Evolutionary conservation across 2,888 invertebrate genomes (phyloP).

Genomic region (Ligdia adustata): DNA sequence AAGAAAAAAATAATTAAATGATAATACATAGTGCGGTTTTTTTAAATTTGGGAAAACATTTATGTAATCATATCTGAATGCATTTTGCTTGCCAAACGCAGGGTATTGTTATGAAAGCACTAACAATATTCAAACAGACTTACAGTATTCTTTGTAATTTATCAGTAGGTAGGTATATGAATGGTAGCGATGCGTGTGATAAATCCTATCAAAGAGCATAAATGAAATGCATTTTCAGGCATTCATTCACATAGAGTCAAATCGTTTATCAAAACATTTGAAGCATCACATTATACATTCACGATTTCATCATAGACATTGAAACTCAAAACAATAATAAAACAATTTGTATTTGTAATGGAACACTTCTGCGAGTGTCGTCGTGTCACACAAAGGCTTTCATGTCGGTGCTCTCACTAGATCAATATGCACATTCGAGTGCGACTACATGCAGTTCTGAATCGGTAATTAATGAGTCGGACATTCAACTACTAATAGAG

Average conservation of each 20-base stretch:
- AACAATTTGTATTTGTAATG: slow-evolving; percentile 41
- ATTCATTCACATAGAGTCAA: slow-evolving; percentile 52
- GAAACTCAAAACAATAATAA: slow-evolving; percentile 42
- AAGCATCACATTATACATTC: slow-evolving; percentile 51
- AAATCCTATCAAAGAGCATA: slow-evolving; percentile 27
- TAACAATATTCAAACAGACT: slow-evolving; percentile 31
- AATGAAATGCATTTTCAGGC: slow-evolving; percentile 40
- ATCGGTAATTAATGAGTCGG: slow-evolving; percentile 57
- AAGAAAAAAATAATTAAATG: not conserved
- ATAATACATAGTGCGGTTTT: not conserved
- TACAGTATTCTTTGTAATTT: slow-evolving; percentile 25
- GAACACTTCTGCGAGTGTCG: slow-evolving; percentile 42
- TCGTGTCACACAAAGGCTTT: slow-evolving; percentile 61
- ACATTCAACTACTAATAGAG: slow-evolving; percentile 71
- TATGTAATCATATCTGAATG: slow-evolving; percentile 9
- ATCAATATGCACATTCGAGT: slow-evolving; percentile 71
- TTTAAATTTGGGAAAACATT: slow-evolving; percentile 6
- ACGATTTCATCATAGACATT: slow-evolving; percentile 45
- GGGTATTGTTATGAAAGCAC: slow-evolving; percentile 22
- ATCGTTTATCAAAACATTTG: slow-evolving; percentile 42
- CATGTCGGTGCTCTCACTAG: slow-evolving; percentile 67
- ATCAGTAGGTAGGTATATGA: slow-evolving; percentile 15
- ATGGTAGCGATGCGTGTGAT: slow-evolving; percentile 20
- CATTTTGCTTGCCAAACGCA: slow-evolving; percentile 20
- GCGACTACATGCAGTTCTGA: slow-evolving; percentile 74